Conservation (phyloP, 2,888 invertebrate species). For the Timandra comae region DNA sequence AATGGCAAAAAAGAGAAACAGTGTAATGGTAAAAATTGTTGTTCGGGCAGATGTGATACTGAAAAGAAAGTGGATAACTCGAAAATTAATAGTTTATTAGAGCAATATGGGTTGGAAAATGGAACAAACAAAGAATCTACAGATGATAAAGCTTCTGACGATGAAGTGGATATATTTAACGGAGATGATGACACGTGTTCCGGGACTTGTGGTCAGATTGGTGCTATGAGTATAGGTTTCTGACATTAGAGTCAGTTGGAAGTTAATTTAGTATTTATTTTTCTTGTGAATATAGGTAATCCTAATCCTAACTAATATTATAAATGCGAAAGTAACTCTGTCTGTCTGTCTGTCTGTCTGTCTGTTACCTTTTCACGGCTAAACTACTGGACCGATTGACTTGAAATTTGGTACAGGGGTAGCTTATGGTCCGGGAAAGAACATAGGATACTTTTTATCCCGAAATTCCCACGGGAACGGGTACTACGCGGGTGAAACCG, state of each 20-base stretch:
- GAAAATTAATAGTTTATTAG: conserved; percentile 42
- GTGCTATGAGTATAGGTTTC: conserved; percentile 49
- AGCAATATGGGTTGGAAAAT: conserved; percentile 44
- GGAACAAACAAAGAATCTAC: conserved; percentile 2
- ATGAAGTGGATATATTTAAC: conserved; percentile 26
- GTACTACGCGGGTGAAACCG: no score
- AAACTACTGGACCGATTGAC: no score
- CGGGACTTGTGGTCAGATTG: conserved; percentile 48
- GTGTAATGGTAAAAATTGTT: conserved; percentile 27
- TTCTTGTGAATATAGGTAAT: conserved; percentile 4
- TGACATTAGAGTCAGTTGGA: conserved; percentile 20
- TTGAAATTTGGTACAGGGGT: no score
- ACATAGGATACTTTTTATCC: no score
- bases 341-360: no score
- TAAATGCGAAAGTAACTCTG: no score
- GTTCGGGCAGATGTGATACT: conserved; percentile 32
- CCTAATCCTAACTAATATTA: no score
- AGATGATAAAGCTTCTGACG: no score
- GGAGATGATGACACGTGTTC: conserved; percentile 51
- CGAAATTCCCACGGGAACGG: no score
- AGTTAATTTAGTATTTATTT: conserved; percentile 13
- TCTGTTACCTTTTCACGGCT: no score
- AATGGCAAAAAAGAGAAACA: conserved; percentile 22
- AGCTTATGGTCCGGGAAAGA: no score
- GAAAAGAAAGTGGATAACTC: conserved; percentile 29